These are phyloP conservation scores for Esperia sulphurella DNA, from an alignment of 2,888 invertebrate species.

Conservation along the genomic window DNA sequence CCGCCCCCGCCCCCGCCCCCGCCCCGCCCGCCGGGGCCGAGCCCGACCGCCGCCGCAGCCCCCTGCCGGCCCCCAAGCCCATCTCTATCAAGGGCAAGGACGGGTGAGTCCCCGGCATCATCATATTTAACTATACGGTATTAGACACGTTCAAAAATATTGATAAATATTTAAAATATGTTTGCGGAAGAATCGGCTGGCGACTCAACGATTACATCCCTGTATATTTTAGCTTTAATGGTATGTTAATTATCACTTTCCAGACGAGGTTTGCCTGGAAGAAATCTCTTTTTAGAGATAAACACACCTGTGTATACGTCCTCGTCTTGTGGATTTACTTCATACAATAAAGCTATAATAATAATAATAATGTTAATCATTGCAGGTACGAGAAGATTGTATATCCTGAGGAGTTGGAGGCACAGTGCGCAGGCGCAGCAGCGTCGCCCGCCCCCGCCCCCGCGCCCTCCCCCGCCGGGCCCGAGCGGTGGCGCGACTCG, in stretches of 20 bases:
- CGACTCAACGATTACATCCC: too few relatives aligned
- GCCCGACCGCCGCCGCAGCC: conserved; percentile 5
- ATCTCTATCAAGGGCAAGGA: conserved; percentile 60
- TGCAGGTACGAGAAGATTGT: conserved; percentile 56
- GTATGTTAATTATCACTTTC: too few relatives aligned
- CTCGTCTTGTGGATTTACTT: too few relatives aligned
- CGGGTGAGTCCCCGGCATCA: conserved; percentile 30
- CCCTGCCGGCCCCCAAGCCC: conserved; percentile 17
- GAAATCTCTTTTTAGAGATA: too few relatives aligned
- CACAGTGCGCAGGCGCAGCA: background rate
- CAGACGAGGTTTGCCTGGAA: too few relatives aligned
- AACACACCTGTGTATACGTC: too few relatives aligned
- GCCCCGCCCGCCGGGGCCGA: conserved; percentile 7
- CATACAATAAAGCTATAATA: too few relatives aligned
- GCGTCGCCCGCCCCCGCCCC: conserved; percentile 8
- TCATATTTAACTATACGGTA: too few relatives aligned
- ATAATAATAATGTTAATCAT: background rate
- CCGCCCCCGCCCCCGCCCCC: conserved; percentile 8
- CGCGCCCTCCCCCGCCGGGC: conserved; percentile 25
- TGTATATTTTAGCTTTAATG: too few relatives aligned
- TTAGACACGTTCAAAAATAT: too few relatives aligned
- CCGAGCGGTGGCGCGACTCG: conserved; percentile 76
- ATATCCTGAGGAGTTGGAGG: conserved; percentile 36
- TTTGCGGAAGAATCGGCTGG: too few relatives aligned
- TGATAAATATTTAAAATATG: too few relatives aligned